Evolutionary conservation across 2,113 vertebrate genomes (phyloP).

Genomic region (Sylvilagus bachmani): DNA sequence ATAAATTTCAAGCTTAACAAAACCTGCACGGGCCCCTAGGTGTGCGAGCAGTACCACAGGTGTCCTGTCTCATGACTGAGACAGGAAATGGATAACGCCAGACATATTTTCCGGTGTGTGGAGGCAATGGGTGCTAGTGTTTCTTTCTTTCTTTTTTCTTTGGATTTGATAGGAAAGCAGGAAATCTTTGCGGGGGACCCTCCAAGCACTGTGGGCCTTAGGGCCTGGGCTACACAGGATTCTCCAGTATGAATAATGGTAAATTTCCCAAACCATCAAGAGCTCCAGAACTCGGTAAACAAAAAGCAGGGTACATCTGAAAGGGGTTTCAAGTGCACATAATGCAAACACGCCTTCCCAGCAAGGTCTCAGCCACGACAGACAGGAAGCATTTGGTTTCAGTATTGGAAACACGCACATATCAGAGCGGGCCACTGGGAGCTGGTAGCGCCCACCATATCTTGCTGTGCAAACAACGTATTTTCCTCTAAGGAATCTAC

Average conservation of each 20-base stretch:
- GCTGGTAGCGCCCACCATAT: not conserved
- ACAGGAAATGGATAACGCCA: not conserved
- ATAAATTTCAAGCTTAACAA: not conserved
- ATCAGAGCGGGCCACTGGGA: not conserved
- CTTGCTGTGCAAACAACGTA: not conserved
- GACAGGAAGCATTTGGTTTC: not conserved
- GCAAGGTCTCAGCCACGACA: not conserved
- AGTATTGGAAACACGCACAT: not conserved
- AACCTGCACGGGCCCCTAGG: not conserved
- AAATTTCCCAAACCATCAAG: not conserved
- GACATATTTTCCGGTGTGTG: not conserved
- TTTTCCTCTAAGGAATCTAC: not conserved
- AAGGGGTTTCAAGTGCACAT: not conserved
- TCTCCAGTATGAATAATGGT: not conserved
- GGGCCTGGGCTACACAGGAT: not conserved
- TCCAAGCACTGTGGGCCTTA: not conserved
- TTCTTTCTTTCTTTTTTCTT: not conserved
- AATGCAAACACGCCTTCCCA: constrained; percentile 22
- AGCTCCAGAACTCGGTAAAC: not conserved
- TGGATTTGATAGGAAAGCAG: constrained; percentile 18
- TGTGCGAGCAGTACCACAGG: constrained; percentile 28
- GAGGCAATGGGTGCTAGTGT: not conserved
- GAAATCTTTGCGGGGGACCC: not conserved
- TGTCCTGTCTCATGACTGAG: not conserved
- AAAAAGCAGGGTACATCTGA: not conserved